phyloP scores from a whole-genome alignment of 2,113 vertebrate genomes.

The Hymenochirus boettgeri region DNA sequence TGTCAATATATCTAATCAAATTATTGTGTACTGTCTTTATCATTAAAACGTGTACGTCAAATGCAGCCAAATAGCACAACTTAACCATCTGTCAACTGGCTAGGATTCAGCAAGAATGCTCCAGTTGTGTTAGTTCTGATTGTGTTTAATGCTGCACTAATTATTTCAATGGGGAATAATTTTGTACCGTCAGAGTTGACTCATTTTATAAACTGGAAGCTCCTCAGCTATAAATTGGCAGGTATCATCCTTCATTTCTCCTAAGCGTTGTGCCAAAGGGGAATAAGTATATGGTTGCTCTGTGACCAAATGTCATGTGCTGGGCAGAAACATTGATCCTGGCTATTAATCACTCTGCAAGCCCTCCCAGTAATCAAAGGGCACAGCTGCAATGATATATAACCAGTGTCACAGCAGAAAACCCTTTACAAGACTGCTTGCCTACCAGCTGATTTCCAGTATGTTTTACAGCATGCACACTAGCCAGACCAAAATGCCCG shows the following conservation, averaged over 20 bases:
- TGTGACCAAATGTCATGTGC: slow-evolving; percentile 96
- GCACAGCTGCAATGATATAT: slow-evolving; percentile 93
- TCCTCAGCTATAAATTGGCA: slow-evolving; percentile 85
- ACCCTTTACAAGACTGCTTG: slow-evolving; percentile 82
- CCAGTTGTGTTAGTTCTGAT: slow-evolving; percentile 79
- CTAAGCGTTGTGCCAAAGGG: slow-evolving; percentile 80
- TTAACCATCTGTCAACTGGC: slow-evolving; percentile 83
- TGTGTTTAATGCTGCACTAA: slow-evolving; percentile 86
- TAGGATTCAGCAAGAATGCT: slow-evolving; percentile 73
- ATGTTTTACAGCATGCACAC: slow-evolving; percentile 66
- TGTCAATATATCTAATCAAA: slow-evolving; percentile 41
- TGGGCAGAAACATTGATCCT: slow-evolving; percentile 96
- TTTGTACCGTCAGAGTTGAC: slow-evolving; percentile 85
- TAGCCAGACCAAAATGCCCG: slow-evolving; percentile 71
- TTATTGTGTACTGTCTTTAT: slow-evolving; percentile 63
- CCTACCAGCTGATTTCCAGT: slow-evolving; percentile 82
- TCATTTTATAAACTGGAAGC: slow-evolving; percentile 85
- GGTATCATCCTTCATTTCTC: slow-evolving; percentile 86
- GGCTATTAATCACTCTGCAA: slow-evolving; percentile 95
- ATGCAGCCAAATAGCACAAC: slow-evolving; percentile 69
- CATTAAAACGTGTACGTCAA: slow-evolving; percentile 65
- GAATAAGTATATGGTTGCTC: slow-evolving; percentile 96
- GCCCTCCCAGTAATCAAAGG: slow-evolving; percentile 97
- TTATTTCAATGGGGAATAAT: slow-evolving; percentile 90
- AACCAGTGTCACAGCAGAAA: slow-evolving; percentile 89